phyloP scores from a whole-genome alignment of 2,888 invertebrate genomes.

The Mythimna pallens region DNA sequence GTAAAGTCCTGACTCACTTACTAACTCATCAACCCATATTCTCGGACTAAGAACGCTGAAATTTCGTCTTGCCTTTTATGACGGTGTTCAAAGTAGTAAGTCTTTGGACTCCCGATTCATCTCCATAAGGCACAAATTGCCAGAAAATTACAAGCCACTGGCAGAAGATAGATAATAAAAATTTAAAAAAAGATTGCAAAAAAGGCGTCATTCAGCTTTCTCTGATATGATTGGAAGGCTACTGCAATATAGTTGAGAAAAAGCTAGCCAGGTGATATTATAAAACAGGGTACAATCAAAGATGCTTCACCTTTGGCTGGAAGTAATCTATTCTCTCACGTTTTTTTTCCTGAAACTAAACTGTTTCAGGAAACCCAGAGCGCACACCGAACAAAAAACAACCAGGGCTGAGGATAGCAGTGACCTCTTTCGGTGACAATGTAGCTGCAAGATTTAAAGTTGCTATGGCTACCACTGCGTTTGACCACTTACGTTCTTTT shows the following conservation, averaged over 20 bases:
- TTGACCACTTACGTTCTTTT: background rate
- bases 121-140: too few species aligned
- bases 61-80: too few species aligned
- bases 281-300: background rate
- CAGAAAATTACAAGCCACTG: background rate
- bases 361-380: background rate
- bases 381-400: background rate
- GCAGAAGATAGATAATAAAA: too few species aligned
- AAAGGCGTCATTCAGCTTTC: too few species aligned
- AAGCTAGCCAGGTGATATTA: background rate
- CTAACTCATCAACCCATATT: too few species aligned
- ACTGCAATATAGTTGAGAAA: background rate
- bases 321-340: background rate
- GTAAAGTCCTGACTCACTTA: too few species aligned
- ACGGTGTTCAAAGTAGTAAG: too few species aligned
- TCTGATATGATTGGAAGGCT: background rate
- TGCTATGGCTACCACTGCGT: background rate
- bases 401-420: background rate
- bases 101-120: too few species aligned
- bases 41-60: too few species aligned
- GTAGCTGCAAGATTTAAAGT: background rate
- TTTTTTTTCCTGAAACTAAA: background rate
- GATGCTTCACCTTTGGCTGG: background rate
- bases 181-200: too few species aligned
- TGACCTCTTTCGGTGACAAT: conserved; percentile 15